These are phyloP conservation scores for Gambusia affinis DNA, from an alignment of 2,113 vertebrate genomes.

Conservation along the genomic window DNA sequence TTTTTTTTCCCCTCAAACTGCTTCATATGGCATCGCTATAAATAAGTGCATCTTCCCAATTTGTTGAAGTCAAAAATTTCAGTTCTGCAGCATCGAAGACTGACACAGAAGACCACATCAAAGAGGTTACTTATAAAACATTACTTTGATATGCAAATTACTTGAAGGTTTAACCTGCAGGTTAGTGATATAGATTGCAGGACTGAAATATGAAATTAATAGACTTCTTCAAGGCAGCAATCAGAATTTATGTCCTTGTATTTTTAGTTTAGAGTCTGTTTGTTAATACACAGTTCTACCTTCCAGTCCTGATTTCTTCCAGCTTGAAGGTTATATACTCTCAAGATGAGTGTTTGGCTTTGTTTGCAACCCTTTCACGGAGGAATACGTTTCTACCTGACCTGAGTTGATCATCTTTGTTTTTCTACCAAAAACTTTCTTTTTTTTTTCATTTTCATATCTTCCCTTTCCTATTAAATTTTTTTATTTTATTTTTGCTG, in stretches of 20 bases:
- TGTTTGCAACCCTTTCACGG: too few species aligned
- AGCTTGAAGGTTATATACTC: not conserved
- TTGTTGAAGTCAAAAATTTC: constrained; percentile 19
- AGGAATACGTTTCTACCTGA: too few species aligned
- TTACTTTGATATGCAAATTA: not conserved
- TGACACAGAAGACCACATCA: not conserved
- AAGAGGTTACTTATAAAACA: not conserved
- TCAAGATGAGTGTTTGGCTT: too few species aligned
- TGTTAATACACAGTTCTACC: not conserved
- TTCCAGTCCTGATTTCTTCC: not conserved
- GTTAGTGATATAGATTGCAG: not conserved
- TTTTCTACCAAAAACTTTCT: too few species aligned
- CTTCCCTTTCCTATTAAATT: not conserved
- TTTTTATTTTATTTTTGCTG: too few species aligned
- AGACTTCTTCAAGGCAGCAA: not conserved
- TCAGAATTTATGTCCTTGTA: not conserved
- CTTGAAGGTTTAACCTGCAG: not conserved
- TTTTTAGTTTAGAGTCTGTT: not conserved
- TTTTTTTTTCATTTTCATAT: too few species aligned
- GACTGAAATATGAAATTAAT: not conserved
- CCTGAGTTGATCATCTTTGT: too few species aligned
- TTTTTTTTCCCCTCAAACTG: not conserved
- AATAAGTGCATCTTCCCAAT: constrained; percentile 3
- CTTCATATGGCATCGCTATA: constrained; percentile 8
- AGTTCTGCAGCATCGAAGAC: not conserved